Base-by-base conservation (phyloP, 2,113 vertebrate genomes). In the Eulacestoma nigropectus region DNA sequence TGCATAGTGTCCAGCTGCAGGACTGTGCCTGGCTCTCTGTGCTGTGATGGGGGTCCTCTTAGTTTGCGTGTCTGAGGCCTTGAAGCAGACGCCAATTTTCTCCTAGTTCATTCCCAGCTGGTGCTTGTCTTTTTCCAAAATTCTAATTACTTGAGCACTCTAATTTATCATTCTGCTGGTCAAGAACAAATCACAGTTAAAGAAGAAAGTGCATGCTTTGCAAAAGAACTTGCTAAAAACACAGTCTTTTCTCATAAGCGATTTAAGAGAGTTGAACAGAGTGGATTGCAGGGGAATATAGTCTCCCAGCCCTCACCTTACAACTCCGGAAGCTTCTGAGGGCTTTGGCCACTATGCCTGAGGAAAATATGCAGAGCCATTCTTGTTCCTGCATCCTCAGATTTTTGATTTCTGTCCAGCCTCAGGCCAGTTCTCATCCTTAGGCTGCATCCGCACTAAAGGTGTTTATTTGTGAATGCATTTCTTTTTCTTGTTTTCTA, bases 11-110 rank as follows among this genome's bases (percentile, higher is more conserved):
- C 17, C 63, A 53, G 1, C 15, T 70, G 50, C 42, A 77, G n/a
- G n/a, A 26, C 50, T 17, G 17, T 73, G 23, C n/a, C 32, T 77
- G 53, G 9, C 27, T 1, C 2, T 37, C 41, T n/a, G 25, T 8
- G 4, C 11, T 77, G 44, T 0, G 0, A 13, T 29, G 18, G 4
- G 14, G 11, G 6, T 42, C 56, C 30, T 81, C 59, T 52, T 33
- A 56, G 5, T 65, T 62, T 56, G 26, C 0, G 0, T 62, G 29
- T 23, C 59, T 15, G 17, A 57, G 32, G 22, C 55, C 47, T 87
- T 65, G 63, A 59, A 92, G 11, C 50, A 79, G 39, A 33, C 23
- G 25, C 37, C 57, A 21, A 69, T 80, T 23, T 69, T 80, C n/a
- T 84, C n/a, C 22, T 67, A 46, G 41, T 32, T 73, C 16, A 7